Evolutionary conservation across 2,888 invertebrate species (phyloP).

Genomic region (Branchipolynoe longqiensis): DNA sequence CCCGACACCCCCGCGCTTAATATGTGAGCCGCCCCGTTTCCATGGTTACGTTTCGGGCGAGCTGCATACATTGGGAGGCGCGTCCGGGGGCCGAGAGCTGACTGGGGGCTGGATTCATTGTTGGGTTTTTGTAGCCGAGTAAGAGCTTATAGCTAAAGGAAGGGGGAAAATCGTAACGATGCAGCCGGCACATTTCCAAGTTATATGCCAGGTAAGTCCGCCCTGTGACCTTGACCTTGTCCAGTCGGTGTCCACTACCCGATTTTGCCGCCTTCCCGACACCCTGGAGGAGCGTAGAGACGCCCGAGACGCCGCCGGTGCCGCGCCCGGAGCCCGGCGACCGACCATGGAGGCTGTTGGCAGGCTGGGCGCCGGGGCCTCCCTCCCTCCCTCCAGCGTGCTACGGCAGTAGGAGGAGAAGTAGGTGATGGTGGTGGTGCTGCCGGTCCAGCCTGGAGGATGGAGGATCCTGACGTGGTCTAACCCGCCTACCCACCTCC

Average conservation of each 20-base stretch:
- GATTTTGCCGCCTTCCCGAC: neutral
- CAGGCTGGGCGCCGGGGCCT: neutral
- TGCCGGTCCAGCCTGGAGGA: neutral
- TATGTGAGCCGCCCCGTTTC: slow-evolving; percentile 49
- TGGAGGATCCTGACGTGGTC: neutral
- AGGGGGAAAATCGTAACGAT: slow-evolving; percentile 34
- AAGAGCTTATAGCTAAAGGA: slow-evolving; percentile 45
- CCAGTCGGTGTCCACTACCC: neutral
- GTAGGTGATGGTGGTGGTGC: neutral
- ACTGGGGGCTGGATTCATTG: slow-evolving; percentile 50
- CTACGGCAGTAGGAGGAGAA: neutral
- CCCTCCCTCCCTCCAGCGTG: neutral
- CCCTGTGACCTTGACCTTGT: slow-evolving; percentile 39
- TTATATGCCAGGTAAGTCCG: slow-evolving; percentile 54
- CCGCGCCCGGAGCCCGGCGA: slow-evolving; percentile 6
- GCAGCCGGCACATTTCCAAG: slow-evolving; percentile 54
- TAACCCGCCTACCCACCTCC: too few relatives aligned
- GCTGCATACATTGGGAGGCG: slow-evolving; percentile 42
- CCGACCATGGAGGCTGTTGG: slow-evolving; percentile 1
- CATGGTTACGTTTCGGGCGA: slow-evolving; percentile 54
- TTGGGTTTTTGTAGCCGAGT: slow-evolving; percentile 54
- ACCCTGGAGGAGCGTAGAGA: neutral
- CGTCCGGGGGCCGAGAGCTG: slow-evolving; percentile 8
- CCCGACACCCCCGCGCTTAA: slow-evolving; percentile 36
- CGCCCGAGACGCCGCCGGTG: slow-evolving; percentile 9